phyloP scores from a whole-genome alignment of 2,888 invertebrate genomes.

The Nesidiocoris tenuis region DNA sequence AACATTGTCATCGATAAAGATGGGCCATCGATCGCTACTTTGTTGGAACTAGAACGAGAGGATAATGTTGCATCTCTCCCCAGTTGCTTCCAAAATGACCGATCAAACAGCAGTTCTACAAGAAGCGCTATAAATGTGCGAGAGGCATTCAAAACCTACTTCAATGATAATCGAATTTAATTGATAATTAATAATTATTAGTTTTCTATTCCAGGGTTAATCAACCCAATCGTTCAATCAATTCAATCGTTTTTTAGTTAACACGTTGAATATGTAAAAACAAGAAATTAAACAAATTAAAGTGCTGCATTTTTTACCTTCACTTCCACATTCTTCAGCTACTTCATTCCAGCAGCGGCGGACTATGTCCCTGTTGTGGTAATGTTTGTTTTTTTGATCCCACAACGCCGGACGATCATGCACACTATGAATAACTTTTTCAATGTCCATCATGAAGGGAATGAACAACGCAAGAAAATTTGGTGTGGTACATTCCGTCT shows the following conservation, averaged over 20 bases:
- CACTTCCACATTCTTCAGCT: background rate
- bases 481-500: no score
- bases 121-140: slow-evolving; percentile 6
- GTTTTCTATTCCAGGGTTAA: no score
- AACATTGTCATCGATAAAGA: slow-evolving; percentile 13
- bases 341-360: background rate
- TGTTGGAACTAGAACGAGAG: slow-evolving; percentile 6
- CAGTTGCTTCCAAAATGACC: slow-evolving; percentile 7
- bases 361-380: background rate
- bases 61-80: background rate
- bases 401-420: background rate
- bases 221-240: no score
- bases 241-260: no score
- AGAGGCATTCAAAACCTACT: slow-evolving; percentile 9
- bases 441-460: background rate
- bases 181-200: background rate
- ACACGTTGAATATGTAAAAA: no score
- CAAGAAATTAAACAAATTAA: background rate
- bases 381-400: background rate
- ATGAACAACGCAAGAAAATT: no score
- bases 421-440: background rate
- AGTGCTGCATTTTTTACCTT: background rate
- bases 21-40: slow-evolving; percentile 6
- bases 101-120: slow-evolving; percentile 6
- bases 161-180: slow-evolving; percentile 2